A percentile compares a stretch with the other conserved stretches of the same genome.
phyloP scores from a whole-genome alignment of 2,888 invertebrate genomes.

The Aphodius sticticus region DNA sequence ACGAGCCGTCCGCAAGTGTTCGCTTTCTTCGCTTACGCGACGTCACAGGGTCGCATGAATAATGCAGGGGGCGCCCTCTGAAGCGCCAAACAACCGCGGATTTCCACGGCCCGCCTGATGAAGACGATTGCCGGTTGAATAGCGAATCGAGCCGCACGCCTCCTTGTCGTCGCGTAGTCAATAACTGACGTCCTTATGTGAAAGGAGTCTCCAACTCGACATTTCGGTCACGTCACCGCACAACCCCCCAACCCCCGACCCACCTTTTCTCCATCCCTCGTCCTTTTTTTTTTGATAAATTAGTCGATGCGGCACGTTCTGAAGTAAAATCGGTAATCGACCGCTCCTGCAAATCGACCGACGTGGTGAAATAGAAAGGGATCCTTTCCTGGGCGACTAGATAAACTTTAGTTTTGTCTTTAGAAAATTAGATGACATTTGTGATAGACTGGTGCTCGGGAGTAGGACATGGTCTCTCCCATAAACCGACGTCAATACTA shows the following conservation, averaged over 20 bases:
- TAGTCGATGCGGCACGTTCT: not conserved
- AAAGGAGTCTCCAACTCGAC: not conserved
- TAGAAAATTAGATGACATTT: not conserved
- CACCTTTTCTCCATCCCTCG: conserved; percentile 4
- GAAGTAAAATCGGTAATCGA: not conserved
- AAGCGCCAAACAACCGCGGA: conserved; percentile 4
- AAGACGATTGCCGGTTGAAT: conserved; percentile 4
- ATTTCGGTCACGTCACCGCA: not conserved
- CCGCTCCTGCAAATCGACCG: not conserved
- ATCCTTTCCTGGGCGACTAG: not conserved
- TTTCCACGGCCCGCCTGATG: not conserved
- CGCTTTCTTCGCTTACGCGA: not conserved
- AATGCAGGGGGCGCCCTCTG: conserved; percentile 4
- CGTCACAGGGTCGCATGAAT: not conserved
- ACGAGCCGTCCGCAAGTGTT: not conserved
- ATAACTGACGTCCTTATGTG: not conserved
- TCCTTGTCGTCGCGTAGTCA: conserved; percentile 4
- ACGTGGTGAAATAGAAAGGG: conserved; percentile 4
- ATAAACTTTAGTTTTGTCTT: not conserved
- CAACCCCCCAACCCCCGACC: not conserved
- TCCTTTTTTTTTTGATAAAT: not conserved
- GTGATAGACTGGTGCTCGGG: not conserved
- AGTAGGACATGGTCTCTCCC: no score
- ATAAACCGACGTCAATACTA: no score
- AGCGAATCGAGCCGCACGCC: conserved; percentile 4